These are phyloP conservation scores for Sitobion miscanthi DNA, from an alignment of 1,140 invertebrate genomes.

Conservation along the genomic window DNA sequence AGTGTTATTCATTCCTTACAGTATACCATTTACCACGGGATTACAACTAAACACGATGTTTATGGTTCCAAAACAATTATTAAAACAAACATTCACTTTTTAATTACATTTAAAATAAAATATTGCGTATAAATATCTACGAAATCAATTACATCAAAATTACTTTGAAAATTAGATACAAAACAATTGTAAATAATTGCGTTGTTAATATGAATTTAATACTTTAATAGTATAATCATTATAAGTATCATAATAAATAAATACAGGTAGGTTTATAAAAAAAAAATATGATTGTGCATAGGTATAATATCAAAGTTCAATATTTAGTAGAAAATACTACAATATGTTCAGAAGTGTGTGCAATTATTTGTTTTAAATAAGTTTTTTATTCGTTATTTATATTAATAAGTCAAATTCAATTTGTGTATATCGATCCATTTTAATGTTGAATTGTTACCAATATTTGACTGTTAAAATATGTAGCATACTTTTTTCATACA, in stretches of 20 bases:
- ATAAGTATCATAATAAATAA: no score
- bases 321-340: neutral
- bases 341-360: neutral
- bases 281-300: no score
- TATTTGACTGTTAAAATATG: neutral
- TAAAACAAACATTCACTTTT: no score
- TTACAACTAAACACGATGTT: no score
- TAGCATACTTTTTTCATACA: neutral
- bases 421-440: neutral
- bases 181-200: neutral
- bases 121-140: neutral
- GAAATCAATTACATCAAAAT: neutral
- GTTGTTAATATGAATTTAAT: no score
- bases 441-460: neutral
- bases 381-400: no score
- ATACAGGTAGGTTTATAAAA: no score
- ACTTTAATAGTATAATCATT: no score
- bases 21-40: no score
- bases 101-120: neutral
- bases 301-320: no score
- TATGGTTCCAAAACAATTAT: no score
- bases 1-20: no score
- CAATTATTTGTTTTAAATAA: neutral
- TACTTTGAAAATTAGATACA: neutral
- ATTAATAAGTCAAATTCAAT: neutral